Conservation (phyloP, 2,113 vertebrate species). For the Rhabdornis inornatus region DNA sequence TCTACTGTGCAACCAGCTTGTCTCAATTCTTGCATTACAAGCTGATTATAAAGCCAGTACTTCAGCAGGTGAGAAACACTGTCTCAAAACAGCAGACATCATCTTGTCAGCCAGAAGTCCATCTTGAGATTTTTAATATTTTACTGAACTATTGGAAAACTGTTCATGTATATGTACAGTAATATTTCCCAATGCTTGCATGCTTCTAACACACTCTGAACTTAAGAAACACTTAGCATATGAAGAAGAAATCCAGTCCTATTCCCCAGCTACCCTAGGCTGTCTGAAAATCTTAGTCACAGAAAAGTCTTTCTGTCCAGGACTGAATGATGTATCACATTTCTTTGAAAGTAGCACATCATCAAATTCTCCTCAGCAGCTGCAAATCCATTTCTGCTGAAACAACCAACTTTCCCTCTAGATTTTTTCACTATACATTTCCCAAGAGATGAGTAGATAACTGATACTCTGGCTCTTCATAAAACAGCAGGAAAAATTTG, state of each 20-base stretch:
- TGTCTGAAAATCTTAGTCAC: neutral
- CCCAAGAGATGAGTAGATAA: neutral
- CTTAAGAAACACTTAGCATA: neutral
- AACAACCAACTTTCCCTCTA: neutral
- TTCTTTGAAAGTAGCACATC: neutral
- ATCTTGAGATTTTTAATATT: neutral
- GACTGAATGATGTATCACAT: neutral
- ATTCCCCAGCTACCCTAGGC: neutral
- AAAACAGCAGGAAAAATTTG: neutral
- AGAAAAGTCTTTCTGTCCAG: neutral
- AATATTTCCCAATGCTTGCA: neutral
- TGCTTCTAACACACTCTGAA: neutral
- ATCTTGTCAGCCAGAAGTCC: neutral
- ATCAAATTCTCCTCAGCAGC: neutral
- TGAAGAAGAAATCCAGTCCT: neutral
- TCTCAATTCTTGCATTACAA: neutral
- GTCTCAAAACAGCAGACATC: neutral
- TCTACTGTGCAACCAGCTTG: neutral
- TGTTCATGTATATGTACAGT: neutral
- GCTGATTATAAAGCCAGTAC: neutral
- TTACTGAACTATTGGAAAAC: neutral
- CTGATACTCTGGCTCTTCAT: neutral
- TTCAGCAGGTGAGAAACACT: neutral
- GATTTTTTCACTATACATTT: neutral
- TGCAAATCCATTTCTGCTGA: slow-evolving; percentile 7